Evolutionary conservation across 2,113 vertebrate genomes (phyloP).

Genomic region (Pungitius pungitius): DNA sequence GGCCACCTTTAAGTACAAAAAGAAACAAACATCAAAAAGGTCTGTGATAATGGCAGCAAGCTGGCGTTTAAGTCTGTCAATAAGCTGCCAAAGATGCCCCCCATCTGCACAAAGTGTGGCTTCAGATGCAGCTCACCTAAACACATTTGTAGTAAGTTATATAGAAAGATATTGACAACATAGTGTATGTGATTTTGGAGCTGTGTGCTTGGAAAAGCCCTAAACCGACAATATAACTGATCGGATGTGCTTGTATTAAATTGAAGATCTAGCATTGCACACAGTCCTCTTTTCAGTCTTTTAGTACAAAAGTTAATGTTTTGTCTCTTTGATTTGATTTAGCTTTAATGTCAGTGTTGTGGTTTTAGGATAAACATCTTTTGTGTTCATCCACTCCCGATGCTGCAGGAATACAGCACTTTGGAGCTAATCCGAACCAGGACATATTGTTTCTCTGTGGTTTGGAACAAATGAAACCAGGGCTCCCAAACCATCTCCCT

Average conservation of each 20-base stretch:
- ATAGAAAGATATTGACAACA: neutral
- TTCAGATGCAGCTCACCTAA: neutral
- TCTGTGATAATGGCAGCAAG: neutral
- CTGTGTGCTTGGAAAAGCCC: neutral
- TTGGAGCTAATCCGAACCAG: conserved; percentile 24
- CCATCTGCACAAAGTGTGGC: neutral
- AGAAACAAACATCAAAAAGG: neutral
- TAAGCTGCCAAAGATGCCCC: neutral
- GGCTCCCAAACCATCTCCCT: conserved; percentile 38
- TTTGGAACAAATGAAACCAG: conserved; percentile 44
- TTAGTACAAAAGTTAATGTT: neutral
- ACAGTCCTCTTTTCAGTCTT: neutral
- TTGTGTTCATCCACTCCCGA: conserved; percentile 19
- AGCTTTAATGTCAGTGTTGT: conserved; percentile 27
- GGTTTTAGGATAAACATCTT: conserved; percentile 30
- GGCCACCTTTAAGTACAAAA: neutral
- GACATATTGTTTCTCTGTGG: conserved; percentile 26
- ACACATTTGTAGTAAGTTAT: neutral
- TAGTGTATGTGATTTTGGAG: neutral
- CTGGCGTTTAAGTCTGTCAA: too few relatives aligned
- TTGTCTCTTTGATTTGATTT: conserved; percentile 7
- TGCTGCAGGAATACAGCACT: conserved; percentile 2
- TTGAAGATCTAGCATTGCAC: conserved; percentile 3
- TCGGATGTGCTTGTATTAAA: conserved; percentile 1
- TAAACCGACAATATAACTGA: neutral